phyloP scores from a whole-genome alignment of 2,888 invertebrate species.

The Melipona bicolor region DNA sequence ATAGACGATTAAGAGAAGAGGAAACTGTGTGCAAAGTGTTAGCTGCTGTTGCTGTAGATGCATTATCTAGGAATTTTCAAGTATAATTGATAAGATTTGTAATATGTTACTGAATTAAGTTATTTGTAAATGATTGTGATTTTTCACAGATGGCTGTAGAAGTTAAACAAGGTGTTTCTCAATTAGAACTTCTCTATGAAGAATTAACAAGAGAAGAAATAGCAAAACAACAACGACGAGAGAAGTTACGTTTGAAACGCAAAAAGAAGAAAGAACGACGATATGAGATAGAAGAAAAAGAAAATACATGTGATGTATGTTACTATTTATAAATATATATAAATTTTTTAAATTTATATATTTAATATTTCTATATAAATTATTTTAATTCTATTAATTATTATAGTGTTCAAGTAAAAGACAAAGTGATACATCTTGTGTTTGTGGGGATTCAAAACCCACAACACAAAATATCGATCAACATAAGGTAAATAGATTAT shows the following conservation, averaged over 20 bases:
- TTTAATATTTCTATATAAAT: slow-evolving; percentile 15
- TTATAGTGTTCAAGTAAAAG: slow-evolving; percentile 69
- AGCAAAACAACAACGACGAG: slow-evolving; percentile 92
- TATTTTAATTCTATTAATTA: slow-evolving; percentile 5
- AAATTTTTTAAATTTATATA: not conserved
- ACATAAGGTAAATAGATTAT: slow-evolving; percentile 76
- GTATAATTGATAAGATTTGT: slow-evolving; percentile 68
- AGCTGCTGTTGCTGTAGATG: slow-evolving; percentile 94
- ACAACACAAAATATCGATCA: slow-evolving; percentile 75
- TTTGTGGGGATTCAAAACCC: slow-evolving; percentile 75
- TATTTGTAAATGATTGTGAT: slow-evolving; percentile 15
- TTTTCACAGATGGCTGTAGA: slow-evolving; percentile 90
- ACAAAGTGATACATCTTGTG: slow-evolving; percentile 63
- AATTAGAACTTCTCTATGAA: slow-evolving; percentile 94
- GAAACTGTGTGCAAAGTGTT: slow-evolving; percentile 97
- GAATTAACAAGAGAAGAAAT: slow-evolving; percentile 95
- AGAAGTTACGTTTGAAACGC: slow-evolving; percentile 93
- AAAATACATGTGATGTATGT: slow-evolving; percentile 84
- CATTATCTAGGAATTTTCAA: slow-evolving; percentile 94
- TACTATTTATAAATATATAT: not conserved
- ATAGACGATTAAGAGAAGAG: slow-evolving; percentile 94
- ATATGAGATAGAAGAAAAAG: slow-evolving; percentile 84
- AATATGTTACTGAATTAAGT: not conserved
- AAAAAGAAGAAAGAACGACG: slow-evolving; percentile 90
- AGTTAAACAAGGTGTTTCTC: slow-evolving; percentile 94